phyloP scores from a whole-genome alignment of 53 echinoderm and acorn worm species.

The Henricia sp. region DNA sequence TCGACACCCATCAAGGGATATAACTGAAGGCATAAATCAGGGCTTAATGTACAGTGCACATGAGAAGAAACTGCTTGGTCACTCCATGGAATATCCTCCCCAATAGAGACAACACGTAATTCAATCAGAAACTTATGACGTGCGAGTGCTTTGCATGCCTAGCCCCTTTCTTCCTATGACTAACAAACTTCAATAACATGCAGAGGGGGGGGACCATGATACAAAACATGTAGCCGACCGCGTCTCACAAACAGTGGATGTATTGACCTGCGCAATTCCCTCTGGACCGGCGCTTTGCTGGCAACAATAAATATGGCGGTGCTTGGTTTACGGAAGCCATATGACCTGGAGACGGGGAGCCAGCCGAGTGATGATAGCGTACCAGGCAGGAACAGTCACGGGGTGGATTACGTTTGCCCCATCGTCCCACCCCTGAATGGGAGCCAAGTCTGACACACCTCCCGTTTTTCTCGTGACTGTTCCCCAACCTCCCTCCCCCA shows the following conservation, averaged over 20 bases:
- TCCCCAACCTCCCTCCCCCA: no score
- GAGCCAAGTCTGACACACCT: slow-evolving; percentile 59
- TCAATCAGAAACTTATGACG: slow-evolving; percentile 54
- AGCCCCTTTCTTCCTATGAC: slow-evolving; percentile 52
- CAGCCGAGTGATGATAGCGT: slow-evolving; percentile 37
- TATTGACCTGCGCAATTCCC: slow-evolving; percentile 15
- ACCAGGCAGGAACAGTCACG: slow-evolving; percentile 61
- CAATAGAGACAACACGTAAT: slow-evolving; percentile 31
- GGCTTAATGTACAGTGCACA: no score
- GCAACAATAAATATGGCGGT: slow-evolving; percentile 23
- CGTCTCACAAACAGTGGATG: neutral
- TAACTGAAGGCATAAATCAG: no score
- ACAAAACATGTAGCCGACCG: neutral
- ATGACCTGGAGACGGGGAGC: slow-evolving; percentile 7
- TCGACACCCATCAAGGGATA: no score
- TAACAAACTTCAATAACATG: slow-evolving; percentile 31
- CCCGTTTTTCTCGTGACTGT: slow-evolving; percentile 57
- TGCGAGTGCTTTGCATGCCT: slow-evolving; percentile 26
- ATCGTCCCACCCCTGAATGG: slow-evolving; percentile 8
- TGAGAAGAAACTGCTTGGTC: slow-evolving; percentile 20
- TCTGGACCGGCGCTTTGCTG: neutral
- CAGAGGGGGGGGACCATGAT: neutral
- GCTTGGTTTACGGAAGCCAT: slow-evolving; percentile 43
- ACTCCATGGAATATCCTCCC: neutral
- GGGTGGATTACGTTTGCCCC: slow-evolving; percentile 10